Evolutionary conservation across 2,113 vertebrate genomes (phyloP).

Genomic region (Syngnathus typhle): DNA sequence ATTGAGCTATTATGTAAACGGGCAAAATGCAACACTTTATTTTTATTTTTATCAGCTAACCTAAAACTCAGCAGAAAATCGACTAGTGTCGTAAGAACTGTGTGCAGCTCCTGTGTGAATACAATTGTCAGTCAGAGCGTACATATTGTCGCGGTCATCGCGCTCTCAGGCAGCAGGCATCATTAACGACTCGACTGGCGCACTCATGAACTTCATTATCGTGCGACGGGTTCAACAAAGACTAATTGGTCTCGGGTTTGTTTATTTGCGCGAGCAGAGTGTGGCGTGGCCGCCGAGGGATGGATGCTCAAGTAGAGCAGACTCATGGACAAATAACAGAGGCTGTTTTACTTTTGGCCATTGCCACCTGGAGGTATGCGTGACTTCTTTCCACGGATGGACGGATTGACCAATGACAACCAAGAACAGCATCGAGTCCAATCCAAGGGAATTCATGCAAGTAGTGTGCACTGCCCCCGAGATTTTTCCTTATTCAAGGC

Average conservation of each 20-base stretch:
- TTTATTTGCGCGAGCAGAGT: constrained; percentile 2
- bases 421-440: constrained; percentile 23
- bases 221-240: neutral
- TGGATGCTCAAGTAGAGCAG: neutral
- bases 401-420: neutral
- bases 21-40: too few species aligned
- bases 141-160: neutral
- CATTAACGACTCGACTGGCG: neutral
- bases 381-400: too few species aligned
- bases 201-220: neutral
- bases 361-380: too few species aligned
- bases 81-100: too few species aligned
- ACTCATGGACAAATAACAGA: too few species aligned
- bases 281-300: neutral
- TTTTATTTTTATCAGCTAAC: too few species aligned
- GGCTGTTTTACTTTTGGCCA: too few species aligned
- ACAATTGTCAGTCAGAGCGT: constrained; percentile 7
- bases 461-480: constrained; percentile 49
- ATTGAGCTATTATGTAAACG: too few species aligned
- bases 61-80: too few species aligned
- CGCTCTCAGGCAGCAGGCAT: neutral
- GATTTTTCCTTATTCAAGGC: constrained; percentile 63
- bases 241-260: neutral
- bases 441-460: constrained; percentile 46
- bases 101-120: neutral